A percentile compares a stretch with the other conserved stretches of the same genome.
phyloP scores from a whole-genome alignment of 2,113 vertebrate species.

The Naja naja region DNA sequence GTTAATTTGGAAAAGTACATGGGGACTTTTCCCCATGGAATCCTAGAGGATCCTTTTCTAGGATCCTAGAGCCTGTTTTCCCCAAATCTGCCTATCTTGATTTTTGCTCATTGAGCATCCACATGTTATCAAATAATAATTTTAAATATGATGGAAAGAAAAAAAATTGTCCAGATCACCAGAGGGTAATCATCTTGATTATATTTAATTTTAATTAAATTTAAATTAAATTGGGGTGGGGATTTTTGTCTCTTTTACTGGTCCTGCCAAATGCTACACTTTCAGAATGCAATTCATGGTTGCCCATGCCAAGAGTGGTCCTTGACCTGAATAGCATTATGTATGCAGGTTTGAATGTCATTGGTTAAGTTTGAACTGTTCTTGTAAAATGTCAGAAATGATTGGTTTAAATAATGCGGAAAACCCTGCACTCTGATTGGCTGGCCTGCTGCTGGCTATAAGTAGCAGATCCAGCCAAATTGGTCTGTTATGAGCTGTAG shows the following conservation, averaged over 20 bases:
- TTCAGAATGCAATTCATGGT: background rate
- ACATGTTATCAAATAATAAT: background rate
- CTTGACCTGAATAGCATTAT: background rate
- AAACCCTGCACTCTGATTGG: too few species aligned
- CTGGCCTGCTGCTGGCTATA: too few species aligned
- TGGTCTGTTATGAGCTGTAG: too few species aligned
- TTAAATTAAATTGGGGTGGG: background rate
- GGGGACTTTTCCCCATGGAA: too few species aligned
- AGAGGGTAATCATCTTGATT: background rate
- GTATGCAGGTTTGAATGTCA: too few species aligned
- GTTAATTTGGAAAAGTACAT: conserved; percentile 16
- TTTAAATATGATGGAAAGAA: background rate
- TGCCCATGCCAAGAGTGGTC: background rate
- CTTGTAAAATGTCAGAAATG: too few species aligned
- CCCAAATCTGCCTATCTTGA: background rate
- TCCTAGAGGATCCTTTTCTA: too few species aligned
- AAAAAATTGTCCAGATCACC: background rate
- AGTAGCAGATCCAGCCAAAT: too few species aligned
- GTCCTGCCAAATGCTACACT: background rate
- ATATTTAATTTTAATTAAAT: background rate
- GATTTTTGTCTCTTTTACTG: background rate
- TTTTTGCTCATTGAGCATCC: conserved; percentile 1
- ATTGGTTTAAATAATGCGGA: too few species aligned
- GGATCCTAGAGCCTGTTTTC: background rate
- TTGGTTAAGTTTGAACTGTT: too few species aligned